Evolutionary conservation across 2,888 invertebrate species (phyloP).

Genomic region (Dynastes hyllus): DNA sequence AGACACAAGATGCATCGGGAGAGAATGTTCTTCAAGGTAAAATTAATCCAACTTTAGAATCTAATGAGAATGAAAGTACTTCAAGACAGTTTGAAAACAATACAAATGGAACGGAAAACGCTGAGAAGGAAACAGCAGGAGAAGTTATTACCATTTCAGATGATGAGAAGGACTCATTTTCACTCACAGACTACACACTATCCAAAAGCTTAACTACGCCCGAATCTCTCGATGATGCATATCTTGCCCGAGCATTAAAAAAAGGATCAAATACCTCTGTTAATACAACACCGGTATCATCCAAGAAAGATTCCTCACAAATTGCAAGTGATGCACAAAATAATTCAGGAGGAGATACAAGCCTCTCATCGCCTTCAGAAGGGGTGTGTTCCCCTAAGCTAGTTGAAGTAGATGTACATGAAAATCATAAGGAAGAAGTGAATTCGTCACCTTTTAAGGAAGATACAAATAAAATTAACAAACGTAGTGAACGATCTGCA

Average conservation of each 20-base stretch:
- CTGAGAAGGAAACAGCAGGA: not conserved
- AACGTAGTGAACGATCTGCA: not conserved
- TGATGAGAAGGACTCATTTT: not conserved
- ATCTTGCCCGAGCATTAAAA: no score
- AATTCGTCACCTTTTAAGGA: not conserved
- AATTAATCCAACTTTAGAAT: not conserved
- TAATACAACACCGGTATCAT: not conserved
- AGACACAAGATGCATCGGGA: not conserved
- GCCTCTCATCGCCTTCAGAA: not conserved
- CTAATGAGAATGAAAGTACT: not conserved
- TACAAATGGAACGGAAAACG: not conserved
- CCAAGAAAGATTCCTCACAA: not conserved
- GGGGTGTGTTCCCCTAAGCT: not conserved
- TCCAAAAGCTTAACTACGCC: not conserved
- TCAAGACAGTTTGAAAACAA: not conserved
- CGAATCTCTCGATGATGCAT: not conserved
- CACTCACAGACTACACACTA: not conserved
- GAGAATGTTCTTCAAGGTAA: not conserved
- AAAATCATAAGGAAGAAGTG: no score
- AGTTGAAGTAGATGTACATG: not conserved
- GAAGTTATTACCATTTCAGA: not conserved
- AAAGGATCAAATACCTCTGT: not conserved
- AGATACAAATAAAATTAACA: not conserved
- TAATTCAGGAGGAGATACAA: not conserved
- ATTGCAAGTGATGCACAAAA: not conserved